Evolutionary conservation across 1,140 invertebrate species (phyloP).

Genomic region (Spodoptera litura): DNA sequence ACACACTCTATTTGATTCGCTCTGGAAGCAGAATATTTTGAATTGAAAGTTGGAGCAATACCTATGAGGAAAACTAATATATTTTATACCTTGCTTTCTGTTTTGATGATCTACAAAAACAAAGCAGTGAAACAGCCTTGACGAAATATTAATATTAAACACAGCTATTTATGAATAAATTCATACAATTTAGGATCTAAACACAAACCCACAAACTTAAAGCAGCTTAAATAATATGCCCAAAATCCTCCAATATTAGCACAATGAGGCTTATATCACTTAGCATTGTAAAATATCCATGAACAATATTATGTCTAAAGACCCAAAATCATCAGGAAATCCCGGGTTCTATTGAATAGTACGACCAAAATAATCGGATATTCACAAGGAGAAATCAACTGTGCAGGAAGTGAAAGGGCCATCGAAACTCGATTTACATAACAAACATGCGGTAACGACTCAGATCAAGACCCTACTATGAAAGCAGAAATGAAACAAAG

Average conservation of each 20-base stretch:
- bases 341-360: slow-evolving; percentile 1
- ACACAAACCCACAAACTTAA: neutral
- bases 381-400: slow-evolving; percentile 19
- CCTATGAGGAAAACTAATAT: no score
- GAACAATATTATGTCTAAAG: slow-evolving; percentile 17
- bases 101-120: no score
- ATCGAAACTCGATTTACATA: slow-evolving; percentile 46
- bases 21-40: no score
- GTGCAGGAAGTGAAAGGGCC: slow-evolving; percentile 29
- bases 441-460: slow-evolving; percentile 43
- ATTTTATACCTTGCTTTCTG: no score
- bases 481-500: neutral
- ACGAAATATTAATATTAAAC: no score
- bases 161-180: neutral
- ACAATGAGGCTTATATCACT: slow-evolving; percentile 23
- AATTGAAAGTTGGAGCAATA: no score
- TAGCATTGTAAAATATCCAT: slow-evolving; percentile 8
- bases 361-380: slow-evolving; percentile 29
- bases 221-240: neutral
- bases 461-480: slow-evolving; percentile 20
- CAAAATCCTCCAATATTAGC: neutral
- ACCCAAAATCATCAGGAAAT: slow-evolving; percentile 15
- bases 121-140: no score
- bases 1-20: no score
- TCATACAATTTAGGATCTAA: neutral